These are phyloP conservation scores for Pseudorhombus dupliciocellatus DNA, from an alignment of 2,113 vertebrate species.

Conservation along the genomic window DNA sequence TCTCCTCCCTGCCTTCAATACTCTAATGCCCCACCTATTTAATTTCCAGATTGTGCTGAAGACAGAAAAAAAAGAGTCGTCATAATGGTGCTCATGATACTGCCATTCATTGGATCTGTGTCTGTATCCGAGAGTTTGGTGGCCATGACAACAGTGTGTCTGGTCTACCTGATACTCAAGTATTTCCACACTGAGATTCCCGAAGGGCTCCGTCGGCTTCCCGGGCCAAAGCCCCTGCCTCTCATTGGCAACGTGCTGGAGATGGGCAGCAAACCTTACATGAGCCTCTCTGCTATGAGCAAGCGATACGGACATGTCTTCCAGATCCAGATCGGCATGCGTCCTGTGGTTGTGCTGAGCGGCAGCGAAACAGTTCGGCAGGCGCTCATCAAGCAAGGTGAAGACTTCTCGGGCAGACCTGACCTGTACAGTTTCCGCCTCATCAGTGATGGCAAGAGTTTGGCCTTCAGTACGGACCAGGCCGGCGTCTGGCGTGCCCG, in stretches of 20 bases:
- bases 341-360: slow-evolving; percentile 89
- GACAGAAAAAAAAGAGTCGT: slow-evolving; percentile 20
- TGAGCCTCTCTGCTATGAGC: slow-evolving; percentile 85
- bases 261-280: slow-evolving; percentile 82
- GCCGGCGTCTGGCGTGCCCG: slow-evolving; percentile 79
- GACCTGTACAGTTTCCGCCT: slow-evolving; percentile 81
- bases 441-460: slow-evolving; percentile 78
- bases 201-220: slow-evolving; percentile 82
- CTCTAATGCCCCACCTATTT: slow-evolving; percentile 55
- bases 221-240: slow-evolving; percentile 85
- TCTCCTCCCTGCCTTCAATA: slow-evolving; percentile 31
- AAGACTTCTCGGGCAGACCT: slow-evolving; percentile 89
- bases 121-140: slow-evolving; percentile 82
- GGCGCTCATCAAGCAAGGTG: slow-evolving; percentile 88
- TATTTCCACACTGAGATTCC: slow-evolving; percentile 71
- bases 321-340: slow-evolving; percentile 87
- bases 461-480: slow-evolving; percentile 82
- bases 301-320: slow-evolving; percentile 85
- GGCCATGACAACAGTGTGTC: slow-evolving; percentile 71
- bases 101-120: slow-evolving; percentile 73
- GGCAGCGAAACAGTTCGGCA: slow-evolving; percentile 84
- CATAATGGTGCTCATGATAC: slow-evolving; percentile 76
- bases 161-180: slow-evolving; percentile 80
- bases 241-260: slow-evolving; percentile 86
- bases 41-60: slow-evolving; percentile 58